Conservation (phyloP, 2,888 invertebrate species). For the Esperia sulphurella region DNA sequence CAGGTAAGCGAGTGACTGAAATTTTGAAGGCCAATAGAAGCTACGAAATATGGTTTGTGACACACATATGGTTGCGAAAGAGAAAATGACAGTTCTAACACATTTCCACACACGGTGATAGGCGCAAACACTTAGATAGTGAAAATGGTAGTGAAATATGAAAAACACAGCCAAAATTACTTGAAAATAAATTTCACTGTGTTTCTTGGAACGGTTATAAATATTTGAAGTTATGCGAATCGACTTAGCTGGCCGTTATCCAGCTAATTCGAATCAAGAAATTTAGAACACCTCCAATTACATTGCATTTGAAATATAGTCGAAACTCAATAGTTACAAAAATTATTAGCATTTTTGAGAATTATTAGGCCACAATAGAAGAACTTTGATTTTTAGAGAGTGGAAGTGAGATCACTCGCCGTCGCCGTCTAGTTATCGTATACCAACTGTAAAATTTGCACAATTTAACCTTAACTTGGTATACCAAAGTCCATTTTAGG, state of each 20-base stretch:
- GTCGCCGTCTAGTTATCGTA: too few species aligned
- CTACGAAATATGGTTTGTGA: constrained; percentile 30
- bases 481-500: too few species aligned
- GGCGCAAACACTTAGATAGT: constrained; percentile 49
- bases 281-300: too few species aligned
- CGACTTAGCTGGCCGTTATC: too few species aligned
- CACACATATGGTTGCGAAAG: constrained; percentile 16
- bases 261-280: too few species aligned
- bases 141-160: constrained; percentile 44
- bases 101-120: constrained; percentile 42
- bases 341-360: too few species aligned
- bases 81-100: constrained; percentile 29
- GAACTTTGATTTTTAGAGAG: background rate
- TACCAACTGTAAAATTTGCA: too few species aligned
- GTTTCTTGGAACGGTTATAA: constrained; percentile 6
- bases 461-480: too few species aligned
- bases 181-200: constrained; percentile 25
- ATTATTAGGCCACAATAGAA: too few species aligned
- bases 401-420: background rate
- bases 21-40: constrained; percentile 51
- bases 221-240: background rate
- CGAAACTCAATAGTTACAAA: too few species aligned
- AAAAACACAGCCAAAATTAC: constrained; percentile 32
- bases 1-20: constrained; percentile 44
- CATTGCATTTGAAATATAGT: too few species aligned